Evolutionary conservation across 2,888 invertebrate genomes (phyloP).

Genomic region (Taphrorychus bicolor): DNA sequence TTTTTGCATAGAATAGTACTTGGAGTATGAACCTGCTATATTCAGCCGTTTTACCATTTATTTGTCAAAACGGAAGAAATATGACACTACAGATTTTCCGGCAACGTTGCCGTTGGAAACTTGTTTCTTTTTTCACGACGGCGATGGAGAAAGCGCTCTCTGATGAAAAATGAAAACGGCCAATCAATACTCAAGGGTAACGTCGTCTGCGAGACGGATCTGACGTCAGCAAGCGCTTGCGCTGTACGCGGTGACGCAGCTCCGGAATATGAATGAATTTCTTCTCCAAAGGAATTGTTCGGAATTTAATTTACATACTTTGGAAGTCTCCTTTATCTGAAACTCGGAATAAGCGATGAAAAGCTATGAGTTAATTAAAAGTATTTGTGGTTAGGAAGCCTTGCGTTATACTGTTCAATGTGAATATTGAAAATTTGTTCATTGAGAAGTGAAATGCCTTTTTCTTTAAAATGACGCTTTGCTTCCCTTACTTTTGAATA

Average conservation of each 20-base stretch:
- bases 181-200: slow-evolving; percentile 40
- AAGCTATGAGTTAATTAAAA: too few relatives aligned
- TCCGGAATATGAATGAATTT: slow-evolving; percentile 32
- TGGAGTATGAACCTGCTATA: too few relatives aligned
- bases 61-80: background rate
- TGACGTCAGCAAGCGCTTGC: slow-evolving; percentile 34
- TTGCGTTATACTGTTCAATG: too few relatives aligned
- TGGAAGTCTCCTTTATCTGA: too few relatives aligned
- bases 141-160: slow-evolving; percentile 31
- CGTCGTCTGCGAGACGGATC: slow-evolving; percentile 28
- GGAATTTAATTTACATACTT: background rate
- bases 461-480: too few relatives aligned
- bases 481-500: too few relatives aligned
- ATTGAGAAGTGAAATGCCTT: too few relatives aligned
- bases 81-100: background rate
- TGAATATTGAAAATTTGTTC: too few relatives aligned
- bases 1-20: too few relatives aligned
- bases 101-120: slow-evolving; percentile 8
- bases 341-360: too few relatives aligned
- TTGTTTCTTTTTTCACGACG: slow-evolving; percentile 14
- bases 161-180: slow-evolving; percentile 37
- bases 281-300: background rate
- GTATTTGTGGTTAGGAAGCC: too few relatives aligned
- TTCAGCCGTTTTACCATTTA: background rate
- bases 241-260: slow-evolving; percentile 17